Conservation (phyloP, 2,113 vertebrate species). For the Semicossyphus pulcher region DNA sequence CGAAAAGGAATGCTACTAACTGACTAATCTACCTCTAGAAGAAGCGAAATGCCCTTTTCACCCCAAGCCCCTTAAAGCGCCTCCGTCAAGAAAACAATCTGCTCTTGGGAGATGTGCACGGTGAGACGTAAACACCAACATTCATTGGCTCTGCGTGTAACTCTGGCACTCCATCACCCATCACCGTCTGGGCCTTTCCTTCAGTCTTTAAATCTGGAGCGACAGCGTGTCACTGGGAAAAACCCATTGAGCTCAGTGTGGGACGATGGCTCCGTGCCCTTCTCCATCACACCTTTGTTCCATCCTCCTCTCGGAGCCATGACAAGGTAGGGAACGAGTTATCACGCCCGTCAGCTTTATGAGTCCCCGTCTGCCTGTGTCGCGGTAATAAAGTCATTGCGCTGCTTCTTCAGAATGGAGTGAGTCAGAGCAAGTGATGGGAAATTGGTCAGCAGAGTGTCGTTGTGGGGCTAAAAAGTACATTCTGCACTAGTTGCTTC, state of each 20-base stretch:
- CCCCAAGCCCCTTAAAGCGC: slow-evolving; percentile 24
- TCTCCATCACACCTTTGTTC: slow-evolving; percentile 78
- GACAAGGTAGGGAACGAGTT: slow-evolving; percentile 76
- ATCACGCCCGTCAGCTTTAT: slow-evolving; percentile 79
- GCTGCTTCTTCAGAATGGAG: slow-evolving; percentile 70
- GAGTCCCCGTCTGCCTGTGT: slow-evolving; percentile 69
- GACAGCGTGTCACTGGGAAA: slow-evolving; percentile 67
- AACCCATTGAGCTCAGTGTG: slow-evolving; percentile 55
- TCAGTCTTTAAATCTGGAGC: slow-evolving; percentile 64
- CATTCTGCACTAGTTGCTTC: slow-evolving; percentile 40
- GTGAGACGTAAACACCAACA: slow-evolving; percentile 39
- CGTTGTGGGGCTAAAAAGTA: slow-evolving; percentile 49
- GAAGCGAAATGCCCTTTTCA: slow-evolving; percentile 39
- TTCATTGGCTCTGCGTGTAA: slow-evolving; percentile 25
- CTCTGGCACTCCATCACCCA: slow-evolving; percentile 48
- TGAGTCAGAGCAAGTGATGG: slow-evolving; percentile 72
- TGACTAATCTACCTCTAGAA: no score
- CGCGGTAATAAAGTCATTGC: slow-evolving; percentile 72
- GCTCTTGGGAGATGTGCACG: slow-evolving; percentile 25
- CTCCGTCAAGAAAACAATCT: slow-evolving; percentile 45
- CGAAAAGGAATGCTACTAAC: no score
- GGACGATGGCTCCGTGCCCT: slow-evolving; percentile 72
- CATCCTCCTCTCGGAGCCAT: slow-evolving; percentile 64
- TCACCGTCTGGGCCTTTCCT: slow-evolving; percentile 48
- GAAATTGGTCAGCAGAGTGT: slow-evolving; percentile 76